Conservation (phyloP, 1,140 invertebrate genomes). For the Heliconius melpomene region DNA sequence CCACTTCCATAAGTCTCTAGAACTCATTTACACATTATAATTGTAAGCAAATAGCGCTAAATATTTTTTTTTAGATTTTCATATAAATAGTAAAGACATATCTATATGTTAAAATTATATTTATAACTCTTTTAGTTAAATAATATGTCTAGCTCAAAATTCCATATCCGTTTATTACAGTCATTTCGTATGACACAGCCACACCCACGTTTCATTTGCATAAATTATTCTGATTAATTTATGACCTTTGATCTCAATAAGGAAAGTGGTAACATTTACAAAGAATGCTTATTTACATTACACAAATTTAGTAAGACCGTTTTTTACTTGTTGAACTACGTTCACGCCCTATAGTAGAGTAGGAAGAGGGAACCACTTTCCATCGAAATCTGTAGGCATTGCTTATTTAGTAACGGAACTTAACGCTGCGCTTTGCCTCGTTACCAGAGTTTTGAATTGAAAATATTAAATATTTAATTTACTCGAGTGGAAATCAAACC, state of each 20-base stretch:
- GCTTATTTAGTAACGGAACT: too few relatives aligned
- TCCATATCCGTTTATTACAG: background rate
- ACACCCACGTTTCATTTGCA: slow-evolving; percentile 32
- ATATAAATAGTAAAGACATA: too few relatives aligned
- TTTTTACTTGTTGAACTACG: slow-evolving; percentile 22
- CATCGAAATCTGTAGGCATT: too few relatives aligned
- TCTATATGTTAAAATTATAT: background rate
- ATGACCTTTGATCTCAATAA: slow-evolving; percentile 28
- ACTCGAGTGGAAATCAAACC: too few relatives aligned
- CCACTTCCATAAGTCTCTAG: too few relatives aligned
- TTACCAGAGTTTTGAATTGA: too few relatives aligned
- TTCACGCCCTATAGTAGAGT: background rate
- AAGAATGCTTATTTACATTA: slow-evolving; percentile 25
- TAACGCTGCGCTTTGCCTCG: too few relatives aligned
- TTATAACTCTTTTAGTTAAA: background rate
- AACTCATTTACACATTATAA: too few relatives aligned
- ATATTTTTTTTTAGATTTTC: too few relatives aligned
- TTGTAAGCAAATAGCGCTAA: too few relatives aligned
- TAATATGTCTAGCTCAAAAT: background rate
- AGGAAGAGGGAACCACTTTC: too few relatives aligned
- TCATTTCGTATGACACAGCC: background rate
- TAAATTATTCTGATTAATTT: slow-evolving; percentile 35
- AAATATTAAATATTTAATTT: too few relatives aligned
- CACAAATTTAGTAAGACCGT: slow-evolving; percentile 2
- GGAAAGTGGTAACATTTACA: slow-evolving; percentile 17